phyloP scores from a whole-genome alignment of 2,888 invertebrate genomes.

The Troilus luridus region DNA sequence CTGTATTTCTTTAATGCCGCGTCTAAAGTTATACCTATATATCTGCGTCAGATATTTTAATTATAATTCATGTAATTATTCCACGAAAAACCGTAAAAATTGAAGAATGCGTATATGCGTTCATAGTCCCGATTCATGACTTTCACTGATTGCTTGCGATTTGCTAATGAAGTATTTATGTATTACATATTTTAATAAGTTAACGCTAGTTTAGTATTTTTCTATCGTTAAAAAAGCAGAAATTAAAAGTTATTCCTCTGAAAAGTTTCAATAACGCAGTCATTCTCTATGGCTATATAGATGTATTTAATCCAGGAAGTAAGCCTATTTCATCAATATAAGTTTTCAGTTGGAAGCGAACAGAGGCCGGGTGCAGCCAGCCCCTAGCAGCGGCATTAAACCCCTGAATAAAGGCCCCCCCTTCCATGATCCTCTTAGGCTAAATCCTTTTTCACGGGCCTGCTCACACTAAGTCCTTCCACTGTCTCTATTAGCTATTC shows the following conservation, averaged over 20 bases:
- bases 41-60: no score
- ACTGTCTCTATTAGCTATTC: conserved; percentile 1
- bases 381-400: background rate
- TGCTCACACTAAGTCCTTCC: background rate
- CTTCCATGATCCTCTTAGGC: conserved; percentile 11
- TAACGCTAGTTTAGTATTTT: no score
- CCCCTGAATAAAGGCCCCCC: background rate
- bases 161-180: no score
- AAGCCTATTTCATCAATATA: background rate
- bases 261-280: background rate
- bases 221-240: background rate
- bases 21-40: no score
- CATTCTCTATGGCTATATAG: background rate
- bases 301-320: background rate
- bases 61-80: no score
- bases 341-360: background rate
- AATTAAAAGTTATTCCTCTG: background rate
- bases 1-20: no score
- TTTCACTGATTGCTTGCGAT: no score
- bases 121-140: no score
- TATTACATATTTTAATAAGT: no score
- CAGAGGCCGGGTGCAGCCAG: background rate
- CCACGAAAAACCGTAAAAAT: no score
- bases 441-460: conserved; percentile 23
- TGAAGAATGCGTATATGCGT: no score